phyloP scores from a whole-genome alignment of 1,140 invertebrate species.

The Schmidtea mediterranea region DNA sequence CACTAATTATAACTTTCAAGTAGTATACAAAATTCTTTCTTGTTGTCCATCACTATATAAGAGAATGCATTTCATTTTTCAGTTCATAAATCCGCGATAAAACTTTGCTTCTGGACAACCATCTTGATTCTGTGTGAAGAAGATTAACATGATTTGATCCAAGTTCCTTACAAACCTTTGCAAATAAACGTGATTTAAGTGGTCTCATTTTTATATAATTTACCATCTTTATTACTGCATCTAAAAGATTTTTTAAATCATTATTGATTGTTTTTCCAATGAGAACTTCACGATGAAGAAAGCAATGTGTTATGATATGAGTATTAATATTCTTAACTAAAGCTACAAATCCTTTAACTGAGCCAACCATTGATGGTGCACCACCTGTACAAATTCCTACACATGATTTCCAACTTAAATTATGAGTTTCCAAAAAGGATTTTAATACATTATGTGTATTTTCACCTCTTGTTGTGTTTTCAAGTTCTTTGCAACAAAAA shows the following conservation, averaged over 20 bases:
- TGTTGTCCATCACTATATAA: too few relatives aligned
- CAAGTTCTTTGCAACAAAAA: too few relatives aligned
- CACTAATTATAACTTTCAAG: too few relatives aligned
- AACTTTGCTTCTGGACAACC: too few relatives aligned
- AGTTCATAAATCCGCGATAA: too few relatives aligned
- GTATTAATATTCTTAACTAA: neutral
- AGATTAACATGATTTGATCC: too few relatives aligned
- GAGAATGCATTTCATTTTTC: too few relatives aligned
- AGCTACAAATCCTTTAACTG: neutral
- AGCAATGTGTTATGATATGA: neutral
- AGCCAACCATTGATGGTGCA: conserved; percentile 1
- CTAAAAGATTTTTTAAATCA: neutral
- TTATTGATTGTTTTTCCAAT: neutral
- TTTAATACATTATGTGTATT: neutral
- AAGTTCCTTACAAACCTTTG: too few relatives aligned
- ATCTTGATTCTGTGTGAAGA: too few relatives aligned
- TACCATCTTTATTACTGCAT: neutral
- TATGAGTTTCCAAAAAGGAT: neutral
- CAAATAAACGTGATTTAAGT: neutral
- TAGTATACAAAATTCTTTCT: too few relatives aligned
- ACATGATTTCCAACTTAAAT: neutral
- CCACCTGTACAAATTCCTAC: neutral
- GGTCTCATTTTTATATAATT: neutral
- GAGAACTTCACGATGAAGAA: neutral
- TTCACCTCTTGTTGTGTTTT: neutral